Evolutionary conservation across 2,113 vertebrate genomes (phyloP).

Genomic region (Sporophila hypoxantha): DNA sequence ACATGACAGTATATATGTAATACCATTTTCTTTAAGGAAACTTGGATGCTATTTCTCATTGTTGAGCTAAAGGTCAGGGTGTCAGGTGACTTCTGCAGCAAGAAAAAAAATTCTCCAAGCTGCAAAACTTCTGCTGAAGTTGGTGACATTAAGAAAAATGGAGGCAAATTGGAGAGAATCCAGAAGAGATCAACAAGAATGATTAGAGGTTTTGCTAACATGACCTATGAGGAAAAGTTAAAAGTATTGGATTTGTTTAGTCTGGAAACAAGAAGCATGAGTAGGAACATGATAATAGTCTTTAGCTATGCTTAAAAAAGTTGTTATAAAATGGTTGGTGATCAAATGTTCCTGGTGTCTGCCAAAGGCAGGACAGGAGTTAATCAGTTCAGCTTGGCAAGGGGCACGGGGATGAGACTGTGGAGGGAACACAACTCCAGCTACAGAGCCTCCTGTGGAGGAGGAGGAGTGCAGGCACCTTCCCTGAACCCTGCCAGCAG

Average conservation of each 20-base stretch:
- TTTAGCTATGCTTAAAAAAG: not conserved
- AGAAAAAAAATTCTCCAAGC: slow-evolving; percentile 41
- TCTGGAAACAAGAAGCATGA: slow-evolving; percentile 22
- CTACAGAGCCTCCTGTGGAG: not conserved
- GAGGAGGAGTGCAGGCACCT: not conserved
- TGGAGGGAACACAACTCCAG: not conserved
- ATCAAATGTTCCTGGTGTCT: not conserved
- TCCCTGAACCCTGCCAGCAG: not conserved
- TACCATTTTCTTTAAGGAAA: slow-evolving; percentile 56
- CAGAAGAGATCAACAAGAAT: slow-evolving; percentile 49
- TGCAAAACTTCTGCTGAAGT: slow-evolving; percentile 50
- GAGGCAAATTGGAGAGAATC: slow-evolving; percentile 42
- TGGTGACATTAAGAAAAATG: slow-evolving; percentile 59
- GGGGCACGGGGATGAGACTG: not conserved
- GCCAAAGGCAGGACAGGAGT: not conserved
- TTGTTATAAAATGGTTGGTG: not conserved
- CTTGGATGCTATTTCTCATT: slow-evolving; percentile 24
- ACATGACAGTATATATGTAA: slow-evolving; percentile 54
- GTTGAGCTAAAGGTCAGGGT: slow-evolving; percentile 52
- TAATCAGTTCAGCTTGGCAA: not conserved
- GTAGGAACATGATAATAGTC: not conserved
- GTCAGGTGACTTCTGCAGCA: slow-evolving; percentile 51
- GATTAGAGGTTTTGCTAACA: slow-evolving; percentile 54
- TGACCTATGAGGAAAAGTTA: slow-evolving; percentile 51
- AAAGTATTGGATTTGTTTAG: slow-evolving; percentile 50